Percentiles rank a stretch among this genome's conserved stretches.
These are phyloP conservation scores for Rhynchophorus ferrugineus DNA, from an alignment of 1,140 invertebrate genomes.

Conservation along the genomic window DNA sequence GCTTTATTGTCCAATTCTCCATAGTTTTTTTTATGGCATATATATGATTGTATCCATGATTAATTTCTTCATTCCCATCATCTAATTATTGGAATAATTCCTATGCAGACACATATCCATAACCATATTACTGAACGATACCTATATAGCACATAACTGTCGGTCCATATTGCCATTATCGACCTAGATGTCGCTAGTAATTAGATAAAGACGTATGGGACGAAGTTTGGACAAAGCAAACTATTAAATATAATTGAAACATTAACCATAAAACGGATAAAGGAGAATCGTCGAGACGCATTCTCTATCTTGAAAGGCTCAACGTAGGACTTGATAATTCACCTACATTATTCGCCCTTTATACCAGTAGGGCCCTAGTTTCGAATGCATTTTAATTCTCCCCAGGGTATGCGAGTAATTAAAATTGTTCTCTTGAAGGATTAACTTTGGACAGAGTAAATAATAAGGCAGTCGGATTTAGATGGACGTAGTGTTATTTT, in stretches of 20 bases:
- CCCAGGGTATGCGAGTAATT: constrained; percentile 35
- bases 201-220: constrained; percentile 19
- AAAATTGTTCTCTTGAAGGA: constrained; percentile 37
- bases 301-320: constrained; percentile 19
- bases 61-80: constrained; percentile 4
- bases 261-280: constrained; percentile 23
- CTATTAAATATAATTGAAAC: constrained; percentile 26
- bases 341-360: constrained; percentile 21
- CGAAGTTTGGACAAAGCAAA: constrained; percentile 2
- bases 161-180: constrained; percentile 12
- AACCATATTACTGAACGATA: constrained; percentile 15
- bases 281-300: constrained; percentile 7
- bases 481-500: constrained; percentile 30
- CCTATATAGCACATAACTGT: constrained; percentile 9
- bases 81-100: constrained; percentile 16
- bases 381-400: constrained; percentile 29
- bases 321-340: constrained; percentile 20
- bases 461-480: constrained; percentile 32
- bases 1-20: no score
- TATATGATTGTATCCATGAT: no score
- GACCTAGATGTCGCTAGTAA: constrained; percentile 20
- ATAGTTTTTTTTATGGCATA: no score
- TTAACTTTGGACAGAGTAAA: constrained; percentile 35
- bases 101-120: constrained; percentile 12
- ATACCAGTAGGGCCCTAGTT: constrained; percentile 4